phyloP scores from a whole-genome alignment of 1,140 invertebrate species.

The Neotoxoptera formosana region DNA sequence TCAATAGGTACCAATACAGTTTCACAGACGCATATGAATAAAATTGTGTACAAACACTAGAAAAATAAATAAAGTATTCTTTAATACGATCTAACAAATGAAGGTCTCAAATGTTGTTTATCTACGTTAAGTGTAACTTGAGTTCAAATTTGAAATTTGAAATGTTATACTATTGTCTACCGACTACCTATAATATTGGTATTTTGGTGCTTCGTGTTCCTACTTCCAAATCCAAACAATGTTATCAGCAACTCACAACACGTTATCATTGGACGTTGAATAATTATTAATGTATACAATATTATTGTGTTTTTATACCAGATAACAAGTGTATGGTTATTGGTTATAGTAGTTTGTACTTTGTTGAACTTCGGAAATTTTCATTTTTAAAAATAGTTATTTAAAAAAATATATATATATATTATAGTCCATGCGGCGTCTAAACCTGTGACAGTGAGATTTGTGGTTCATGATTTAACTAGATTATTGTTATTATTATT shows the following conservation, averaged over 20 bases:
- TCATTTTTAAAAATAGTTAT: too few species aligned
- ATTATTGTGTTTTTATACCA: not conserved
- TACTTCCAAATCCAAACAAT: conserved; percentile 20
- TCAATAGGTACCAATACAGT: not conserved
- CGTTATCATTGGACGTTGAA: not conserved
- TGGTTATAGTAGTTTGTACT: not conserved
- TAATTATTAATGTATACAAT: not conserved
- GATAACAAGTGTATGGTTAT: not conserved
- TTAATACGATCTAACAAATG: not conserved
- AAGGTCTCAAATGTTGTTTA: not conserved
- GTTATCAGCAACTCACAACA: not conserved
- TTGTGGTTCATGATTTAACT: too few species aligned
- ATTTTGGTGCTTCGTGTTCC: not conserved
- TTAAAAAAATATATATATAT: too few species aligned
- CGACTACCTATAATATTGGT: too few species aligned
- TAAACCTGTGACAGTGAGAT: too few species aligned
- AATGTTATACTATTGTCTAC: not conserved
- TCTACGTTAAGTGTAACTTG: not conserved
- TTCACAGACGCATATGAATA: not conserved
- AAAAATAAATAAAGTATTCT: not conserved
- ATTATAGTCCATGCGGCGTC: too few species aligned
- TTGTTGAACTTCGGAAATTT: too few species aligned
- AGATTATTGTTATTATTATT: too few species aligned
- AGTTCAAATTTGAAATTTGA: not conserved
- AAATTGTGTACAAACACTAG: not conserved